phyloP scores from a whole-genome alignment of 2,113 vertebrate genomes.

The Varanus komodoensis region DNA sequence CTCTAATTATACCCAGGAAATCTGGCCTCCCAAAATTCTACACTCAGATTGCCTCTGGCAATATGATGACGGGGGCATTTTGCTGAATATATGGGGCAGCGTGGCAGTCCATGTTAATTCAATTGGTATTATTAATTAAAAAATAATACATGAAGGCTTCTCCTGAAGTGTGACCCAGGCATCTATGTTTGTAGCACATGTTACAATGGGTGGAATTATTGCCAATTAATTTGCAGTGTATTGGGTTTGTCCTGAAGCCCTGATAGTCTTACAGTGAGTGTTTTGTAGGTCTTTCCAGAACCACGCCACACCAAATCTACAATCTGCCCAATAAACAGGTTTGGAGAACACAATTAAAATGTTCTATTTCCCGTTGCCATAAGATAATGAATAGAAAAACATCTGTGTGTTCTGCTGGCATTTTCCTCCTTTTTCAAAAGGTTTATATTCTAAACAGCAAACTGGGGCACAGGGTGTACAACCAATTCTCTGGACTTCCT shows the following conservation, averaged over 20 bases:
- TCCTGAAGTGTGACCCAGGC: no score
- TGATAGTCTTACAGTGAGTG: not conserved
- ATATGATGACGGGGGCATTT: not conserved
- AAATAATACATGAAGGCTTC: no score
- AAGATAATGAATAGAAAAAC: not conserved
- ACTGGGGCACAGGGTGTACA: not conserved
- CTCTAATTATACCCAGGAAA: not conserved
- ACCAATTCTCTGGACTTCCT: not conserved
- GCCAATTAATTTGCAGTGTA: no score
- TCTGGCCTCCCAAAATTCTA: not conserved
- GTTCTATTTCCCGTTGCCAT: not conserved
- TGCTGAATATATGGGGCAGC: not conserved
- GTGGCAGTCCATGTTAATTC: not conserved
- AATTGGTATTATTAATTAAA: no score
- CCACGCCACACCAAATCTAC: not conserved
- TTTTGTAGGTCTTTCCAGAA: constrained; percentile 5
- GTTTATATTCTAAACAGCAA: not conserved
- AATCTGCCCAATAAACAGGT: constrained; percentile 12
- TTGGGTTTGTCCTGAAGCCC: not conserved
- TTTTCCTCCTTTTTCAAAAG: not conserved
- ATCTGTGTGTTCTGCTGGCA: not conserved
- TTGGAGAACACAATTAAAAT: constrained; percentile 8
- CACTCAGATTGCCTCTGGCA: not conserved
- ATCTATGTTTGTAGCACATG: no score
- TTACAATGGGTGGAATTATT: no score